phyloP scores from a whole-genome alignment of 2,888 invertebrate genomes.

The Galerucella nymphaeae region DNA sequence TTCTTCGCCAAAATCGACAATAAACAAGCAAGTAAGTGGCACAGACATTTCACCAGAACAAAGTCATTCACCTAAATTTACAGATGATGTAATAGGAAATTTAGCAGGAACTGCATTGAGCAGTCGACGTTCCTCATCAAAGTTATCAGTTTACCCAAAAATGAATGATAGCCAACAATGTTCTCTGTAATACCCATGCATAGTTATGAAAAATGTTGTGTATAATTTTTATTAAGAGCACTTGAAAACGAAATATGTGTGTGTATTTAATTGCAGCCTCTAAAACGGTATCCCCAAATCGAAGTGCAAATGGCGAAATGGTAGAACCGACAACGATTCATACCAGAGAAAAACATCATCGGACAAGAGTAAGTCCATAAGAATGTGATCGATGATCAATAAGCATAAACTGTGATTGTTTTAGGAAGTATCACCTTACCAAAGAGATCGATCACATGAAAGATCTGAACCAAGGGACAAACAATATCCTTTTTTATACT shows the following conservation, averaged over 20 bases:
- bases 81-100: too few species aligned
- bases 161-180: too few species aligned
- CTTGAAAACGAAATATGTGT: background rate
- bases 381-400: background rate
- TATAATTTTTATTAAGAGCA: too few species aligned
- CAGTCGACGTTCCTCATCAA: too few species aligned
- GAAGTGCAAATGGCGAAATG: conserved; percentile 83
- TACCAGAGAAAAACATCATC: conserved; percentile 80
- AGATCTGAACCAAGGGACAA: conserved; percentile 80
- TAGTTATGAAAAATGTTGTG: conserved; percentile 1
- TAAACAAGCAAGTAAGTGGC: too few species aligned
- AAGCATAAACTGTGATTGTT: conserved; percentile 47
- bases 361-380: conserved; percentile 73
- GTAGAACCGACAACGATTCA: conserved; percentile 68
- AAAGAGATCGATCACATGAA: conserved; percentile 79
- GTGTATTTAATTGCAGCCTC: conserved; percentile 62
- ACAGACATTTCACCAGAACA: too few species aligned
- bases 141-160: too few species aligned
- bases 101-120: too few species aligned
- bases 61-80: too few species aligned
- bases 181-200: too few species aligned
- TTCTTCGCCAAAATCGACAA: too few species aligned
- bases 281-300: conserved; percentile 77
- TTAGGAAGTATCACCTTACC: conserved; percentile 85
- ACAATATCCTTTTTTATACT: conserved; percentile 80